These are phyloP conservation scores for Crotalus horridus DNA, from an alignment of 2,113 vertebrate species.

Conservation along the genomic window DNA sequence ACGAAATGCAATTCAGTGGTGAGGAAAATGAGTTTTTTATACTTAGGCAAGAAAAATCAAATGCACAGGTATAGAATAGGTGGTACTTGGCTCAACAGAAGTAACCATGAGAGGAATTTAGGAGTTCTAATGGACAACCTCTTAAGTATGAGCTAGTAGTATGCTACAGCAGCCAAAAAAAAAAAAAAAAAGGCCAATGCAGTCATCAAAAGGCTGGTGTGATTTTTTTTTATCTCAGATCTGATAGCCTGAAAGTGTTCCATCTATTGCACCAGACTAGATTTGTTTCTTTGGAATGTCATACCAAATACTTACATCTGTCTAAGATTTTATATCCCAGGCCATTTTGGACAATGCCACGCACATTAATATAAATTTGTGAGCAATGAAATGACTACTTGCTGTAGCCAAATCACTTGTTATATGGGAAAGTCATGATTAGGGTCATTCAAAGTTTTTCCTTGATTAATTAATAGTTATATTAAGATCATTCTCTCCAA, in stretches of 20 bases:
- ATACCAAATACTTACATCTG: neutral
- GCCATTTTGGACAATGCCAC: too few species aligned
- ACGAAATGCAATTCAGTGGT: neutral
- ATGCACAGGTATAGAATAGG: neutral
- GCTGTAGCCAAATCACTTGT: neutral
- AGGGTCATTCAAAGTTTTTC: neutral
- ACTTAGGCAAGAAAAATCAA: neutral
- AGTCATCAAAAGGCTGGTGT: neutral
- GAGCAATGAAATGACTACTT: neutral
- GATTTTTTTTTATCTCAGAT: neutral
- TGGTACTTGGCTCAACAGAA: neutral
- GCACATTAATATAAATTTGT: neutral
- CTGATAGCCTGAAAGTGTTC: neutral
- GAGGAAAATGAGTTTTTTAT: neutral
- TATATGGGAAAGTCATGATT: neutral
- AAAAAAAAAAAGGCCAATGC: neutral
- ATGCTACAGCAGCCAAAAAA: neutral
- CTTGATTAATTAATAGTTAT: neutral
- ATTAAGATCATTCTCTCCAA: neutral
- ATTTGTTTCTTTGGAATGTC: neutral
- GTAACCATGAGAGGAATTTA: neutral
- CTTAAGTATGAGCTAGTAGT: neutral
- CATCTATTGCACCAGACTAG: neutral
- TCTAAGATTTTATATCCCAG: neutral
- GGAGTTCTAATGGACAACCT: too few species aligned